These are phyloP conservation scores for Mylabris sibirica DNA, from an alignment of 2,888 invertebrate genomes.

Conservation along the genomic window DNA sequence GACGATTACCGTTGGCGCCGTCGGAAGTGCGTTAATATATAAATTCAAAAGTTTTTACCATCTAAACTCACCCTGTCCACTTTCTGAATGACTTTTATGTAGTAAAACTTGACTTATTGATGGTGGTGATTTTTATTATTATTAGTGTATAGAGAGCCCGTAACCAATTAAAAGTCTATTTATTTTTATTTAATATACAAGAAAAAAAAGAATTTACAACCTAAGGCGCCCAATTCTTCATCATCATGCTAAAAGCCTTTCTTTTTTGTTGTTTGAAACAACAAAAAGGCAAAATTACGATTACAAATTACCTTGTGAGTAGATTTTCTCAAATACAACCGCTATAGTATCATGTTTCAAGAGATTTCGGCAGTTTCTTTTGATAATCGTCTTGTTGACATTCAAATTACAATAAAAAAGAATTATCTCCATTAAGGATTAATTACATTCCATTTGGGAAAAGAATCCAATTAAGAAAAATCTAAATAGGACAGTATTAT, in stretches of 20 bases:
- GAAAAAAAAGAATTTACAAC: neutral
- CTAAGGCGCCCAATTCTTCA: neutral
- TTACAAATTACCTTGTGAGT: constrained; percentile 5
- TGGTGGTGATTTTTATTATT: constrained; percentile 29
- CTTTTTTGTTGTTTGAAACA: neutral
- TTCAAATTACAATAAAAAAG: constrained; percentile 10
- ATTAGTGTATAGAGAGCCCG: neutral
- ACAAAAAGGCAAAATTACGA: neutral
- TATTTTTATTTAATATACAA: constrained; percentile 8
- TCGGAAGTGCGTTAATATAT: constrained; percentile 44
- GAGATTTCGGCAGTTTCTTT: constrained; percentile 3
- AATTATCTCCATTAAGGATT: constrained; percentile 1
- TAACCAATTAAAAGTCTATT: constrained; percentile 6
- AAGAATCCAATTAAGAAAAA: neutral
- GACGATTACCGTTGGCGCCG: constrained; percentile 42
- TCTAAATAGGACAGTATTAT: neutral
- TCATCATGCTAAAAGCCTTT: constrained; percentile 10
- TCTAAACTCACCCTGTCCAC: constrained; percentile 27
- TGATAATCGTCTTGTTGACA: constrained; percentile 6
- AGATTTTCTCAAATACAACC: neutral
- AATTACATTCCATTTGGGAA: constrained; percentile 3
- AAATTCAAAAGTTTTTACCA: constrained; percentile 43
- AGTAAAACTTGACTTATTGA: constrained; percentile 25
- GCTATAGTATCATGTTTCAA: neutral
- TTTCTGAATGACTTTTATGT: constrained; percentile 39